These are phyloP conservation scores for Paracanthobrama guichenoti DNA, from an alignment of 2,113 vertebrate species.

Conservation along the genomic window DNA sequence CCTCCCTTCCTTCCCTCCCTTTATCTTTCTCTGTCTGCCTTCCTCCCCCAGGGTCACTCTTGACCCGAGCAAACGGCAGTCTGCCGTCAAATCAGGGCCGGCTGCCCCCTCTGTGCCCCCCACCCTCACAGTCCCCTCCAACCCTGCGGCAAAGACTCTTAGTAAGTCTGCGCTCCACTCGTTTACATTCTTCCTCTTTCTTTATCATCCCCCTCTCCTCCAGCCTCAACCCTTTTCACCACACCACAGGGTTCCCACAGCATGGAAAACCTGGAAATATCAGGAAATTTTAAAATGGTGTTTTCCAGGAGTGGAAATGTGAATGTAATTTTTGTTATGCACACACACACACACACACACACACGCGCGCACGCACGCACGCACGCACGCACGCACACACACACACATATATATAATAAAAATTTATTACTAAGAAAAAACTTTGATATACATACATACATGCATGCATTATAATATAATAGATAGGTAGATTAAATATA, in stretches of 20 bases:
- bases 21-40: conserved; percentile 51
- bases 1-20: conserved; percentile 11
- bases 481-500: too few relatives aligned
- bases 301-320: not conserved
- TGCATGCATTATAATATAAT: too few relatives aligned
- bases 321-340: not conserved
- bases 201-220: conserved; percentile 54
- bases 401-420: too few relatives aligned
- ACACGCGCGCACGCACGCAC: too few relatives aligned
- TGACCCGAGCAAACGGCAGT: conserved; percentile 81
- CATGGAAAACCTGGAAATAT: conserved; percentile 20
- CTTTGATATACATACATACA: too few relatives aligned
- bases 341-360: not conserved
- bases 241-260: conserved; percentile 38
- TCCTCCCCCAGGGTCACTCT: conserved; percentile 77
- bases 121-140: conserved; percentile 66
- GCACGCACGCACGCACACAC: too few relatives aligned
- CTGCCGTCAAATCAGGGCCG: conserved; percentile 75
- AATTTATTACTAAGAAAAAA: too few relatives aligned
- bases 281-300: not conserved
- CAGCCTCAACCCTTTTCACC: conserved; percentile 47
- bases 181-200: conserved; percentile 62
- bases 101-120: conserved; percentile 67
- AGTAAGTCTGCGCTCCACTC: conserved; percentile 79
- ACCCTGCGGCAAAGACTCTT: conserved; percentile 79